Conservation (phyloP, 2,888 invertebrate genomes). For the Cryptosula pallasiana region DNA sequence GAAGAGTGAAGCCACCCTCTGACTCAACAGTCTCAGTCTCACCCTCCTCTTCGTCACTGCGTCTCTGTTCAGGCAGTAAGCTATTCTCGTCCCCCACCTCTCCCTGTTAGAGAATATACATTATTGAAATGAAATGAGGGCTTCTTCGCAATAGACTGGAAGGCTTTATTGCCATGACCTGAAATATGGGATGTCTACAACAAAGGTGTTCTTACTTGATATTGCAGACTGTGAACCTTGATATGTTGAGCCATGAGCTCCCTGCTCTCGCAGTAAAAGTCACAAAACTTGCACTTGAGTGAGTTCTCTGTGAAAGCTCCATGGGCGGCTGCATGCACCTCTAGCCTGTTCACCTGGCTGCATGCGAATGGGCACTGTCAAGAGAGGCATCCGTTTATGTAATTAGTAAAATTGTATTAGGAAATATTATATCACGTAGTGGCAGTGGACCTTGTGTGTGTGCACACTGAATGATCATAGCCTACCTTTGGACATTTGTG, state of each 20-base stretch:
- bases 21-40: constrained; percentile 2
- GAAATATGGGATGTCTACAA: no score
- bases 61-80: background rate
- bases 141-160: no score
- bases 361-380: constrained; percentile 78
- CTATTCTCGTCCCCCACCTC: background rate
- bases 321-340: constrained; percentile 79
- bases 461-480: no score
- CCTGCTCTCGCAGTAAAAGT: constrained; percentile 71
- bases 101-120: no score
- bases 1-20: background rate
- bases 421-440: no score
- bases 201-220: constrained; percentile 28
- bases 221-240: constrained; percentile 62
- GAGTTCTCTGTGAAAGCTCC: constrained; percentile 49
- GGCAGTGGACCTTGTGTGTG: no score
- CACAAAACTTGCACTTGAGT: constrained; percentile 69
- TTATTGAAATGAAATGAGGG: no score
- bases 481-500: constrained; percentile 9
- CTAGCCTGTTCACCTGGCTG: constrained; percentile 71
- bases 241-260: constrained; percentile 62
- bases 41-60: background rate
- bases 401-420: no score
- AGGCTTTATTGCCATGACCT: no score
- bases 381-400: no score